Percentiles rank a stretch among this genome's conserved stretches.
These are phyloP conservation scores for Lepus americanus DNA, from an alignment of 2,113 vertebrate genomes.

Conservation along the genomic window DNA sequence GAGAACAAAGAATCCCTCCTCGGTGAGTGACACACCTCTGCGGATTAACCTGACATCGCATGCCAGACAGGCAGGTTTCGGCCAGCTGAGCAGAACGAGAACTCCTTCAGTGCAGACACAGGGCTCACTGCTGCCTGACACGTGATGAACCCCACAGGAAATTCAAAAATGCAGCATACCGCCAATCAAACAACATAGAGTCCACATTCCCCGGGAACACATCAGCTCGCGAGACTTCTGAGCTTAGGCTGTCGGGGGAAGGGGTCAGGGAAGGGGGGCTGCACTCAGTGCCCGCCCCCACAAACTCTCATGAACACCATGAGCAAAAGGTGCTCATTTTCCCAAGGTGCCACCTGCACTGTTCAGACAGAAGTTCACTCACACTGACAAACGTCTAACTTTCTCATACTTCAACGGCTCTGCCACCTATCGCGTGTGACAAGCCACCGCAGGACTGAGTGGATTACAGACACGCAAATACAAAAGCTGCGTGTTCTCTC, in stretches of 20 bases:
- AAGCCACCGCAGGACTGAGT: neutral
- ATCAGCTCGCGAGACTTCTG: neutral
- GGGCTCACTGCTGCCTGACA: conserved; percentile 59
- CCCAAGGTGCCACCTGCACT: neutral
- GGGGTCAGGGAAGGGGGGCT: neutral
- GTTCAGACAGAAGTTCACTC: neutral
- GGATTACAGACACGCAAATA: too few species aligned
- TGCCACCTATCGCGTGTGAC: neutral
- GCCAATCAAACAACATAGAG: neutral
- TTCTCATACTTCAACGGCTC: neutral
- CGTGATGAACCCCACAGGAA: conserved; percentile 59
- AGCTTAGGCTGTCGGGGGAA: neutral
- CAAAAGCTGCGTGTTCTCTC: too few species aligned
- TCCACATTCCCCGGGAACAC: conserved; percentile 10
- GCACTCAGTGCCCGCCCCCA: too few species aligned
- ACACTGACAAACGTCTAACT: neutral
- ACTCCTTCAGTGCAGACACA: conserved; percentile 65
- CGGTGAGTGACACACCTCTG: conserved; percentile 85
- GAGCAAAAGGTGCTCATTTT: neutral
- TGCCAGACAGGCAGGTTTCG: conserved; percentile 89
- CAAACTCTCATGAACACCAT: too few species aligned
- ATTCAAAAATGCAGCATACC: neutral
- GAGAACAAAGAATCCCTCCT: conserved; percentile 87
- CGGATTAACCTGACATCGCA: conserved; percentile 80
- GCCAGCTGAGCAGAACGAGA: conserved; percentile 81